A percentile compares a stretch with the other conserved stretches of the same genome.
These are phyloP conservation scores for Hydrolagus colliei DNA, from an alignment of 2,797 vertebrate species.

Conservation along the genomic window DNA sequence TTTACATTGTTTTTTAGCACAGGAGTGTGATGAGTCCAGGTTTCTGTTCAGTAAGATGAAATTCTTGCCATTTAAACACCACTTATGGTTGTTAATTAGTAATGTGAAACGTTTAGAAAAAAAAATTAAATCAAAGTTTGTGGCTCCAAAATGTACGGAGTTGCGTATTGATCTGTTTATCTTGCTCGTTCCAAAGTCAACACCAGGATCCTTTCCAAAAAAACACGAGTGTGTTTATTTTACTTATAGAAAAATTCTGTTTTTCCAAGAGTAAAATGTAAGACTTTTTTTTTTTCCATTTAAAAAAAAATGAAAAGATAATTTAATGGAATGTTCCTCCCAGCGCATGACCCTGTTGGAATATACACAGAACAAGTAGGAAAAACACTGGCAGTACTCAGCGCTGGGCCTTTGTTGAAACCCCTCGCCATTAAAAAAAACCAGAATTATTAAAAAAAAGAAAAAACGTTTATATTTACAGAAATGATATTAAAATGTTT, in stretches of 20 bases:
- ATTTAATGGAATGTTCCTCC: neutral
- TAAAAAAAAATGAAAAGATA: neutral
- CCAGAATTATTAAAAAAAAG: neutral
- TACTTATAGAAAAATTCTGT: too few relatives aligned
- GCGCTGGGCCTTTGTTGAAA: neutral
- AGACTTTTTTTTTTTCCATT: neutral
- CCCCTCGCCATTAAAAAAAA: neutral
- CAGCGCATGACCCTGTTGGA: neutral
- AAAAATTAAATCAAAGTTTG: neutral
- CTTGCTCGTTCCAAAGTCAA: neutral
- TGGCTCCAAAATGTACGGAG: neutral
- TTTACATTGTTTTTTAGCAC: neutral
- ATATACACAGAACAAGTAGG: neutral
- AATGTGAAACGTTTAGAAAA: too few relatives aligned
- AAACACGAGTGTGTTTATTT: neutral
- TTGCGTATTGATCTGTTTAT: constrained; percentile 6
- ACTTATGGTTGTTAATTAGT: too few relatives aligned
- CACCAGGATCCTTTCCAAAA: neutral
- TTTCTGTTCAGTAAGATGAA: neutral
- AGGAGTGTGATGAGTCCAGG: neutral
- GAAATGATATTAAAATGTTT: too few relatives aligned
- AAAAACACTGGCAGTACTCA: too few relatives aligned
- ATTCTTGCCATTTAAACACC: neutral
- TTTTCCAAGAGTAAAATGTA: neutral
- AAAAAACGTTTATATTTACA: neutral